A percentile compares a stretch with the other conserved stretches of the same genome.
These are phyloP conservation scores for Psilopsiagon aymara DNA, from an alignment of 2,113 vertebrate genomes.

Conservation along the genomic window DNA sequence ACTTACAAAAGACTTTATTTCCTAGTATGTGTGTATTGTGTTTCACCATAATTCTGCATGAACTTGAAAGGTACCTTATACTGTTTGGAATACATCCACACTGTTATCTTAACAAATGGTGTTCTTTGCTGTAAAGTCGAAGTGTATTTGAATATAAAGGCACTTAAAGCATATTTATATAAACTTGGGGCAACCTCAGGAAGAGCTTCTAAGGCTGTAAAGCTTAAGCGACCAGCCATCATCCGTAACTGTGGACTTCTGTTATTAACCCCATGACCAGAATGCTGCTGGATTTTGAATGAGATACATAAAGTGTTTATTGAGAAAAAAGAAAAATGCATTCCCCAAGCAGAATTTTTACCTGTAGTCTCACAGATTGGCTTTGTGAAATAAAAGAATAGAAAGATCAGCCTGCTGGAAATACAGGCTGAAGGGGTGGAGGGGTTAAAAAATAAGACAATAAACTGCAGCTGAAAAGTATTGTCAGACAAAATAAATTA, in stretches of 20 bases:
- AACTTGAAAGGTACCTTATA: neutral
- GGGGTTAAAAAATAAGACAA: neutral
- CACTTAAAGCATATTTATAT: slow-evolving; percentile 7
- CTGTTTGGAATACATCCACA: neutral
- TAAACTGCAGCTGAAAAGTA: neutral
- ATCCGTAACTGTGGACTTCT: neutral
- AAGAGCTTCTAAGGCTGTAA: neutral
- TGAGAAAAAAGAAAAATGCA: slow-evolving; percentile 18
- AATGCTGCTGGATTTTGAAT: neutral
- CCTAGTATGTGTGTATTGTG: neutral
- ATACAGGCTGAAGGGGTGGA: neutral
- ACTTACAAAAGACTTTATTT: neutral
- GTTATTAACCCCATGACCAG: slow-evolving; percentile 40
- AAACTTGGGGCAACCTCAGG: neutral
- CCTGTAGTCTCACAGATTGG: neutral
- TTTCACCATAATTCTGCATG: neutral
- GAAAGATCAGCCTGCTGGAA: neutral
- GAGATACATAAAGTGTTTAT: neutral
- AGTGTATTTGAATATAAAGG: neutral
- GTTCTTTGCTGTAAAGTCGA: neutral
- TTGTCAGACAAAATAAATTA: neutral
- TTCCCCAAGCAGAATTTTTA: neutral
- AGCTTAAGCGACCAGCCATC: neutral
- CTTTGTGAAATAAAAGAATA: neutral
- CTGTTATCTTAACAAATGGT: slow-evolving; percentile 11